Base-by-base conservation (phyloP, 2,888 invertebrate genomes). In the Tanypteryx hageni region DNA sequence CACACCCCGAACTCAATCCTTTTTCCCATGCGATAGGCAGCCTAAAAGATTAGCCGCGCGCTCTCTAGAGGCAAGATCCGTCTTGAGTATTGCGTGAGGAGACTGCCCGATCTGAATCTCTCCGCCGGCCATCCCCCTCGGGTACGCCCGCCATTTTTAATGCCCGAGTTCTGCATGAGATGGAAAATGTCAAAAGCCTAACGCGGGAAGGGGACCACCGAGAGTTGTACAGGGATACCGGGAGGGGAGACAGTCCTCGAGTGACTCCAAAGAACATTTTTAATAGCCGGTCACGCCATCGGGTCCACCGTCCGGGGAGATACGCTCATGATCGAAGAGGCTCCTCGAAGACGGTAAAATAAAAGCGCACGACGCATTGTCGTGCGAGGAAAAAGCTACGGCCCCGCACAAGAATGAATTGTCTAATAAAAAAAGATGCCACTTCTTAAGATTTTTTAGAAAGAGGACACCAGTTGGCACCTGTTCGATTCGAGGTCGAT, bases 111-210 rank as follows among this genome's bases (percentile, higher is more conserved):
- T 27, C 76, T 76, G 22, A 76, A 76, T 76, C 68, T 68, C 22
- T n/a, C 22, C 68, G n/a, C 76, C 18, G 68, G 18, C 68, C 76
- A 76, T 76, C 76, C 76, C 44, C 68, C 76, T 76, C 27, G 76
- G 27, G 68, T 68, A 16, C 18, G 16, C 64, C 68, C 13, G 76
- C 76, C 76, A 76, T 76, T 27, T 76, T 76, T 76, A 76, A 76
- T 76, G 76, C 27, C 76, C 44, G 44, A 44, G 3, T 44, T 3
- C 44, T 44, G 5, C 44, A 44, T 44, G 44, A 44, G 9, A 0
- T 3, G 64, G 64, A 64, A 68, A n/a, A 68, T n/a, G 68, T 18
- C 68, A 68, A 5, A 18, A 68, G 16, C n/a, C 68, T 22, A 64
- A n/a, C n/a, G 64, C n/a, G 68, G 68, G 68, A 68, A 18, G 22